Percentiles rank a stretch among this genome's conserved stretches.
Conservation (phyloP, 2,113 vertebrate species). For the Oreochromis tanganicae region DNA sequence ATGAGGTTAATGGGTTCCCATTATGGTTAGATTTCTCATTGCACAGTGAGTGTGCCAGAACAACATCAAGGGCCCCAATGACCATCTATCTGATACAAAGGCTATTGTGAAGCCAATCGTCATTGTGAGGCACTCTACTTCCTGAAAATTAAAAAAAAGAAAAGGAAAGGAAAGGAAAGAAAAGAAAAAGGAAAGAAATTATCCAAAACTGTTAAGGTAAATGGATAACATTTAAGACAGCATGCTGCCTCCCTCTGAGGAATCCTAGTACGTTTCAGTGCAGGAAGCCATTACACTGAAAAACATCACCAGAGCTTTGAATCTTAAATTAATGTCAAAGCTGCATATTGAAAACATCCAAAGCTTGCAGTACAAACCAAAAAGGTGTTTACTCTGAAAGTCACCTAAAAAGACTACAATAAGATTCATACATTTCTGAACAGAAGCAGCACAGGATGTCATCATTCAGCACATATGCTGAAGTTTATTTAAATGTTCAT, state of each 20-base stretch:
- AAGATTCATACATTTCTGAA: neutral
- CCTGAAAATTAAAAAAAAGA: neutral
- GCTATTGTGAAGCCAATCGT: neutral
- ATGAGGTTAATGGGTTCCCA: slow-evolving; percentile 70
- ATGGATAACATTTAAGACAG: neutral
- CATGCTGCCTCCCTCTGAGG: neutral
- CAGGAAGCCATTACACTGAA: neutral
- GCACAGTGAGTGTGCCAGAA: slow-evolving; percentile 28
- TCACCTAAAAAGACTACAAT: neutral
- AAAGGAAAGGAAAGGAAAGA: neutral
- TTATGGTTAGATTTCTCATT: slow-evolving; percentile 55
- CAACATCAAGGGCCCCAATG: slow-evolving; percentile 21
- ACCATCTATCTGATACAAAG: slow-evolving; percentile 16
- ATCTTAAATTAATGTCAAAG: neutral
- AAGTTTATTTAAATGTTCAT: neutral
- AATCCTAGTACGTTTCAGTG: neutral
- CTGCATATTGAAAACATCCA: neutral
- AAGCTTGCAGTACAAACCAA: neutral
- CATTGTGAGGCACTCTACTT: neutral
- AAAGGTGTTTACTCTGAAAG: neutral
- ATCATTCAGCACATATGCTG: neutral
- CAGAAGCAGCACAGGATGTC: neutral
- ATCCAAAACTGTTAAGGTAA: neutral
- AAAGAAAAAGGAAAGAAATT: neutral
- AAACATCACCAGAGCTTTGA: neutral